These are phyloP conservation scores for Kryphioiulus occultus DNA, from an alignment of 2,888 invertebrate genomes.

Conservation along the genomic window DNA sequence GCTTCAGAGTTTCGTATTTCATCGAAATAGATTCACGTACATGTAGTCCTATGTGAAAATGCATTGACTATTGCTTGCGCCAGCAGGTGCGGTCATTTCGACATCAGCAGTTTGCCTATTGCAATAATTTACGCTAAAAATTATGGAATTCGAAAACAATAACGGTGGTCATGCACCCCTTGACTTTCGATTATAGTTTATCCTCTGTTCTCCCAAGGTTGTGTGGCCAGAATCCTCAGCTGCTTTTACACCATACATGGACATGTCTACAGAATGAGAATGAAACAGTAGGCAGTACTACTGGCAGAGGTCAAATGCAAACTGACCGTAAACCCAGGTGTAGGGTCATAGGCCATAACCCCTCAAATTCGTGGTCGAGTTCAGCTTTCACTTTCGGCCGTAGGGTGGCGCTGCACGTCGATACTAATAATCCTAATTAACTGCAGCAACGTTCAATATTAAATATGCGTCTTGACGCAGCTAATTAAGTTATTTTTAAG, in stretches of 20 bases:
- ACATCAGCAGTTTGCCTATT: not conserved
- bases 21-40: not conserved
- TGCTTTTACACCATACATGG: not conserved
- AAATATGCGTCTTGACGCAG: not conserved
- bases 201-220: conserved; percentile 9
- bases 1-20: too few species aligned
- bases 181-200: not conserved
- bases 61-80: not conserved
- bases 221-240: not conserved
- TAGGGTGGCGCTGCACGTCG: too few species aligned
- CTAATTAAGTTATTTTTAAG: not conserved
- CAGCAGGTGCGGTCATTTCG: not conserved
- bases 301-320: not conserved
- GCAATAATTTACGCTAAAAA: not conserved
- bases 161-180: not conserved
- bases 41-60: not conserved
- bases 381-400: too few species aligned
- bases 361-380: too few species aligned
- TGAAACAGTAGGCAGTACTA: not conserved
- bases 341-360: not conserved
- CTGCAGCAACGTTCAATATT: not conserved
- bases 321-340: not conserved
- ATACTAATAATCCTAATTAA: not conserved
- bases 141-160: conserved; percentile 3
- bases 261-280: not conserved